These are phyloP conservation scores for Ornithorhynchus anatinus DNA, from an alignment of 2,113 vertebrate genomes.

Conservation along the genomic window DNA sequence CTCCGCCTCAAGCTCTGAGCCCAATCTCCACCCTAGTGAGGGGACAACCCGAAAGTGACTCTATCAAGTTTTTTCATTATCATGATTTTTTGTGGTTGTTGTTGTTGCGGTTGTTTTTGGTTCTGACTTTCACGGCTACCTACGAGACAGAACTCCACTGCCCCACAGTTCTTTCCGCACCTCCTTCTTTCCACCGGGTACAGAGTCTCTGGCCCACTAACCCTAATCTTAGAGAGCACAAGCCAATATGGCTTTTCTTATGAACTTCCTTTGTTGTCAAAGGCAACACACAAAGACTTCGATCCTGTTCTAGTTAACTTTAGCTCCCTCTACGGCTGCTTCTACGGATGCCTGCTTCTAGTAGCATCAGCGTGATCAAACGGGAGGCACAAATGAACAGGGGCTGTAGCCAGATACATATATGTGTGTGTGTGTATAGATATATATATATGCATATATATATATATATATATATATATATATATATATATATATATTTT, in stretches of 20 bases:
- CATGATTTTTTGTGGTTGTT: slow-evolving; percentile 36
- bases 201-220: slow-evolving; percentile 51
- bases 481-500: no score
- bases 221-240: slow-evolving; percentile 50
- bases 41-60: slow-evolving; percentile 61
- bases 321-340: slow-evolving; percentile 55
- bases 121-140: slow-evolving; percentile 44
- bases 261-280: slow-evolving; percentile 45
- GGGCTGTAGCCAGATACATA: slow-evolving; percentile 56
- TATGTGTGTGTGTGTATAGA: no score
- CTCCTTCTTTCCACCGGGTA: slow-evolving; percentile 45
- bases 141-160: slow-evolving; percentile 43
- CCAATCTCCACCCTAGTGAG: slow-evolving; percentile 54
- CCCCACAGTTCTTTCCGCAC: slow-evolving; percentile 28
- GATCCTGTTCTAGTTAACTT: slow-evolving; percentile 46
- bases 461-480: no score
- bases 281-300: slow-evolving; percentile 45
- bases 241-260: slow-evolving; percentile 40
- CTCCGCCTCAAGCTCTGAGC: slow-evolving; percentile 30
- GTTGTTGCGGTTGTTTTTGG: slow-evolving; percentile 18
- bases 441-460: no score
- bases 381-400: slow-evolving; percentile 65
- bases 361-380: slow-evolving; percentile 52
- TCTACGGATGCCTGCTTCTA: slow-evolving; percentile 54
- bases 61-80: slow-evolving; percentile 64